phyloP scores from a whole-genome alignment of 1,140 invertebrate genomes.

The Drosophila ambigua region DNA sequence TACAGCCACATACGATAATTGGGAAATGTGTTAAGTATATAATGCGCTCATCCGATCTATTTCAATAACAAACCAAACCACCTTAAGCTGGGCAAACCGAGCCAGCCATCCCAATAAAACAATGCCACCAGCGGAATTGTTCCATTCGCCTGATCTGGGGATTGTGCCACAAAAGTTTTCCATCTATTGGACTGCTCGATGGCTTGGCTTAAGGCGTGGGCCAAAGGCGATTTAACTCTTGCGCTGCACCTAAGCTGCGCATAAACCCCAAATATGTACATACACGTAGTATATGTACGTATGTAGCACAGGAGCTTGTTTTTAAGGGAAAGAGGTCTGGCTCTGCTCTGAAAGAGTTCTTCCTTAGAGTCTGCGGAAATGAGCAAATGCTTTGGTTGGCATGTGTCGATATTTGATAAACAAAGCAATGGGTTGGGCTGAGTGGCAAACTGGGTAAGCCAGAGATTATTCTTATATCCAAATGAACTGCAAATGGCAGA shows the following conservation, averaged over 20 bases:
- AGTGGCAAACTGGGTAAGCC: background rate
- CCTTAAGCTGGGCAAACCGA: constrained; percentile 54
- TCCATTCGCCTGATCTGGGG: constrained; percentile 42
- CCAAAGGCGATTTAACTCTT: constrained; percentile 72
- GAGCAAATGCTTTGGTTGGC: constrained; percentile 8
- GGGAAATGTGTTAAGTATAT: constrained; percentile 77
- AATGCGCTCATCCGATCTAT: constrained; percentile 80
- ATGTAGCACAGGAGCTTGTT: background rate
- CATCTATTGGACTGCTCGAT: constrained; percentile 42
- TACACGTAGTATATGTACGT: constrained; percentile 8
- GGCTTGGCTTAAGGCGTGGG: constrained; percentile 57
- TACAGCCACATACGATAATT: constrained; percentile 12
- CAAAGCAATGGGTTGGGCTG: constrained; percentile 1
- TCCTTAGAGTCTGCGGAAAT: constrained; percentile 9
- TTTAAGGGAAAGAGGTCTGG: too few relatives aligned
- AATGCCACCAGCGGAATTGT: constrained; percentile 50
- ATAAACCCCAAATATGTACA: constrained; percentile 70
- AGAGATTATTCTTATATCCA: too few relatives aligned
- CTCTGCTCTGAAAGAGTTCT: constrained; percentile 6
- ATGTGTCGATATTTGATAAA: constrained; percentile 11
- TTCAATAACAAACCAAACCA: constrained; percentile 69
- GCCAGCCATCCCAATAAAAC: constrained; percentile 60
- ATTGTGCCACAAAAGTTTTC: constrained; percentile 44
- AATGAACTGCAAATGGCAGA: background rate
- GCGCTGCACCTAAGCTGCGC: constrained; percentile 52